Base-by-base conservation (phyloP, 1,140 invertebrate species). In the Caenorhabditis latens region DNA sequence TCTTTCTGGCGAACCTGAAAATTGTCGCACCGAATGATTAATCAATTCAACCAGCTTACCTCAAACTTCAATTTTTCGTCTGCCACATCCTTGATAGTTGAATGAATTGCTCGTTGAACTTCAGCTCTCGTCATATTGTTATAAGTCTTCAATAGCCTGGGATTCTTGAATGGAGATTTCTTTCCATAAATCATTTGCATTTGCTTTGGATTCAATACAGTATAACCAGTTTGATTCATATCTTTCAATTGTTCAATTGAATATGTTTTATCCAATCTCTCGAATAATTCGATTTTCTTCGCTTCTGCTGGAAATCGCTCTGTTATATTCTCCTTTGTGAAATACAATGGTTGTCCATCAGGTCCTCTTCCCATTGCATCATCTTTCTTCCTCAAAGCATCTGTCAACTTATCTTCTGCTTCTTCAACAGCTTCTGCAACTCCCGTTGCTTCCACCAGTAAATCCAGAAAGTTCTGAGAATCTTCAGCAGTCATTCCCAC, bases 271-370 rank as follows among this genome's bases (percentile, higher is more conserved):
- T 91, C 63, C 71, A 90, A 63, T 48, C 83, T 84, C 53, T 90
- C 90, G n/a, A 88, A 85, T n/a, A 83, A 40, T n/a, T 90, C 84
- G 11, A 91, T 87, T 48, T 89, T 90, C 14, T 75, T 53, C 43
- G 58, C 85, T 79, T 90, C 90, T 8, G 40, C 53, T 48, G 90
- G 90, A 83, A 58, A 88, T 50, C 90, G 83, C 46, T 91, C 79
- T 21, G 87, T 90, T 14, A 88, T 79, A 84, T 90, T 91, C 75
- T 90, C 83, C 58, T 86, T 87, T 46, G 89, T 91, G 55, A 90
- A 90, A 61, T 90, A 92, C 21, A 90, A 88, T 21, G 90, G 91
- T 55, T 87, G 57, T 55, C 91, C 91, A 84, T 90, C 85, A 32
- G 87, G 71, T 75, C 84, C 91, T 21, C 86, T 58, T 89, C 48